phyloP scores from a whole-genome alignment of 2,797 vertebrate genomes.

The Ficedula albicollis region DNA sequence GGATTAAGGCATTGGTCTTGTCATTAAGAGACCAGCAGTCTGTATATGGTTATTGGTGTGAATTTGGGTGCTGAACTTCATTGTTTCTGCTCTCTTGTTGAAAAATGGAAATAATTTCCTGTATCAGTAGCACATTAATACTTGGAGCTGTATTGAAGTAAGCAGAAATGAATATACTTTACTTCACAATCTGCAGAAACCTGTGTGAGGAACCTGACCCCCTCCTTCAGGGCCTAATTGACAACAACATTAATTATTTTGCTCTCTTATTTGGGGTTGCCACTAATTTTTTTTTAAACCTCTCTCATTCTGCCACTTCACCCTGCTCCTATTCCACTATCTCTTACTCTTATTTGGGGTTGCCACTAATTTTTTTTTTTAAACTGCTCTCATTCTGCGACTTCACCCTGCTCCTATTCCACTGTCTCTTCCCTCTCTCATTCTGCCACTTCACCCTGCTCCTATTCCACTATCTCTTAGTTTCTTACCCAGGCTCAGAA shows the following conservation, averaged over 20 bases:
- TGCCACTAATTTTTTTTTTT: neutral
- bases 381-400: neutral
- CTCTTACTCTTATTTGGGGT: accelerated
- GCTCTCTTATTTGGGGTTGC: accelerated
- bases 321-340: neutral
- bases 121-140: neutral
- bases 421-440: too few relatives aligned
- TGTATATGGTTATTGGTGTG: neutral
- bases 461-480: neutral
- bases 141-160: neutral
- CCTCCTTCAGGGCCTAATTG: neutral
- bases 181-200: neutral
- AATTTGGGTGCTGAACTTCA: neutral
- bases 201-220: neutral
- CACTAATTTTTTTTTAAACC: neutral
- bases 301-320: neutral
- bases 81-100: neutral
- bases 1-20: neutral
- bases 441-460: neutral
- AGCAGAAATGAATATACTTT: neutral
- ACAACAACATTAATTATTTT: neutral
- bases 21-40: neutral
- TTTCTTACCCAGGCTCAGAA: neutral
- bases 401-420: neutral
- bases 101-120: neutral